Evolutionary conservation across 2,888 invertebrate genomes (phyloP).

Genomic region (Agonopterix alstromeriana): DNA sequence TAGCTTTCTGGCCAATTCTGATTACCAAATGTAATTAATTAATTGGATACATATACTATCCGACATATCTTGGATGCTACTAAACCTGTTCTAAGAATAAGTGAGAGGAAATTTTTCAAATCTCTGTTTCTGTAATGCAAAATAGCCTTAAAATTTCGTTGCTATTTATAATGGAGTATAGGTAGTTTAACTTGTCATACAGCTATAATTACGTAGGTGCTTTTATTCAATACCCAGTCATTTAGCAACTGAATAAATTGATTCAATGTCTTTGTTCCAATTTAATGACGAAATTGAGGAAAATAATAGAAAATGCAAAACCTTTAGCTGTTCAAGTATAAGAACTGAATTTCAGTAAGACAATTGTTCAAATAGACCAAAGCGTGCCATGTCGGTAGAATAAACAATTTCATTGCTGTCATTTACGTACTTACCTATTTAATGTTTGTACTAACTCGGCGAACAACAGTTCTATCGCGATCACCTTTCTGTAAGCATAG

Average conservation of each 20-base stretch:
- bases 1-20: too few relatives aligned
- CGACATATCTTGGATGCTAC: too few relatives aligned
- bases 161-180: too few relatives aligned
- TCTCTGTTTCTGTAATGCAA: too few relatives aligned
- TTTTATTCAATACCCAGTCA: neutral
- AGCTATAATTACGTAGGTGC: neutral
- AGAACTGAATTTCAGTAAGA: constrained; percentile 40
- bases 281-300: constrained; percentile 33
- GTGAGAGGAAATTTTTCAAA: too few relatives aligned
- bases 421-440: constrained; percentile 21
- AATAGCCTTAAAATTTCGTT: too few relatives aligned
- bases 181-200: neutral
- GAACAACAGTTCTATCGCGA: constrained; percentile 24
- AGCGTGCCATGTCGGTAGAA: constrained; percentile 49
- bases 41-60: too few relatives aligned
- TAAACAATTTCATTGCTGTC: constrained; percentile 17
- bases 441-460: constrained; percentile 17
- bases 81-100: too few relatives aligned
- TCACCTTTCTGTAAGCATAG: constrained; percentile 18
- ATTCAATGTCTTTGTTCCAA: constrained; percentile 40
- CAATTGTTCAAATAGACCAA: constrained; percentile 58
- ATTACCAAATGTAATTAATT: too few relatives aligned
- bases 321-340: constrained; percentile 22
- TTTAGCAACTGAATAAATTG: constrained; percentile 1
- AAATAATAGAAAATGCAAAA: constrained; percentile 14